Base-by-base conservation (phyloP, 2,113 vertebrate species). In the Ophthalmolycus amberensis region DNA sequence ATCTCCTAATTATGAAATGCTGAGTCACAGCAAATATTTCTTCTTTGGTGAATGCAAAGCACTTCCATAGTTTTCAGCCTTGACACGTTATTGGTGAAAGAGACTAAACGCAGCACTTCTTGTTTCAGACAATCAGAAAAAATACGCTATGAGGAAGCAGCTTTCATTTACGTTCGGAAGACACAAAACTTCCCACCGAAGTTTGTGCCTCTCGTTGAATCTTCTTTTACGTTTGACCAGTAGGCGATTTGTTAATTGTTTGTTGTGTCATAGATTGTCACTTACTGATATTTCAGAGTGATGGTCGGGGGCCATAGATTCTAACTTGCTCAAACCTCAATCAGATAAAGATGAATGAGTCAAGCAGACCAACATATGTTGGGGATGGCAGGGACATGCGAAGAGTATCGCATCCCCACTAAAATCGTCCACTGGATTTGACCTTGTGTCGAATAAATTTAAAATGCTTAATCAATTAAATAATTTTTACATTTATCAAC, bases 51-150 rank as follows among this genome's bases (percentile, higher is more conserved):
- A 25, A 32, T 71, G 34, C 10, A n/a, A 63, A 54, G 67, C 16
- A 40, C 40, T 20, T 27, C 6, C n/a, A 38, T 15, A 60, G 27
- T 48, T 27, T 48, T 40, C 32, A 62, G 10, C 9, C 0, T 5
- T 0, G 62, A 80, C 12, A 29, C 50, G 7, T 73, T 27, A 37
- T 67, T 40, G 16, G 46, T 69, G 2, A 9, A 0, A 62, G 20
- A 16, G 12, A 6, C 10, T 50, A 0, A 46, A 46, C 46, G 14
- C 38, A 2, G 38, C 52, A 29, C 38, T 27, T 54, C 32, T 38
- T 32, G 6, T 5, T 12, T 56, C 0, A 46, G 79, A 75, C 71
- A 75, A 75, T 73, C 78, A 67, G 22, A 59, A 20, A 29, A 34
- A 22, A 66, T 34, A 40, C 5, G 14, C 3, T 34, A 12, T 4